Evolutionary conservation across 1,140 invertebrate genomes (phyloP).

Genomic region (Trichonephila clavata): DNA sequence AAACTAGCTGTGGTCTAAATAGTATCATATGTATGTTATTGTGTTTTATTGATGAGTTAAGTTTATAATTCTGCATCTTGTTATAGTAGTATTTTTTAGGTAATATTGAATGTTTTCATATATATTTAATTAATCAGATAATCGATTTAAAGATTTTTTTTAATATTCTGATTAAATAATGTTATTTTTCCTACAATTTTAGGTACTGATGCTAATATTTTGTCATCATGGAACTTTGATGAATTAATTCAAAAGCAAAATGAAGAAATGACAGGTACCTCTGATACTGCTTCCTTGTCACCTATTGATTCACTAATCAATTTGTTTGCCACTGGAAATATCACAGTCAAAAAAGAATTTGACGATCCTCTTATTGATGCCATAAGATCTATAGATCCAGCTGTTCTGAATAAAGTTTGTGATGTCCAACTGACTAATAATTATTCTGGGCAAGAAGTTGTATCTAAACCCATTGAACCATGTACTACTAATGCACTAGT

Average conservation of each 20-base stretch:
- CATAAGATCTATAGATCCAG: constrained; percentile 30
- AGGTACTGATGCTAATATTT: background rate
- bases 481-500: background rate
- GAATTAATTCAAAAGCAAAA: background rate
- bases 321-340: constrained; percentile 46
- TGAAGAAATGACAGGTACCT: background rate
- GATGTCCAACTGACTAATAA: background rate
- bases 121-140: no score
- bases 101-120: no score
- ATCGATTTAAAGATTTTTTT: no score
- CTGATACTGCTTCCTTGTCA: background rate
- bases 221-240: background rate
- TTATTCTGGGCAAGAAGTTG: background rate
- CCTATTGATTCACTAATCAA: constrained; percentile 47
- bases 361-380: constrained; percentile 66
- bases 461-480: background rate
- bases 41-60: no score
- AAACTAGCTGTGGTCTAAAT: no score
- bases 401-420: constrained; percentile 20
- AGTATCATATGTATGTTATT: no score
- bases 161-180: no score
- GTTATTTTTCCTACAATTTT: no score
- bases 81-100: no score
- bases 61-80: no score
- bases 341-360: constrained; percentile 64